Evolutionary conservation across 1,140 invertebrate species (phyloP).

Genomic region (Pseudomyrmex pallidus): DNA sequence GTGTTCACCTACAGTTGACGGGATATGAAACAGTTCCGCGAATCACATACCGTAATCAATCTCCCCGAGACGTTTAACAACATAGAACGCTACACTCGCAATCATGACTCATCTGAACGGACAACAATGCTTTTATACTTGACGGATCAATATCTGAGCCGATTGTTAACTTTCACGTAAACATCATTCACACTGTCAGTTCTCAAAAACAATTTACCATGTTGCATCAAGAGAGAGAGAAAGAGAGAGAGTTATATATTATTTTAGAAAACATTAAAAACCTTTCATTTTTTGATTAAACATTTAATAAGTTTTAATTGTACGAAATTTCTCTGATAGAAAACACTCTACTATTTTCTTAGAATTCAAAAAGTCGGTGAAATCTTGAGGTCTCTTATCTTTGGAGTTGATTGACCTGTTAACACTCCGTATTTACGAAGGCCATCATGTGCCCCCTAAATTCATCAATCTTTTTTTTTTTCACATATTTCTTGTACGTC

Average conservation of each 20-base stretch:
- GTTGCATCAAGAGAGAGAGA: not conserved
- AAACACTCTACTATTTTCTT: too few relatives aligned
- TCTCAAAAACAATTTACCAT: conserved; percentile 2
- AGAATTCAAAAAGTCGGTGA: too few relatives aligned
- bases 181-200: not conserved
- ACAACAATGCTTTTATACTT: conserved; percentile 14
- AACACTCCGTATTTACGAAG: not conserved
- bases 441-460: not conserved
- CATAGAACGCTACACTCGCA: conserved; percentile 13
- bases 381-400: not conserved
- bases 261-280: not conserved
- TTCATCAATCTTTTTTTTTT: conserved; percentile 1
- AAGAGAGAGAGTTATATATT: too few relatives aligned
- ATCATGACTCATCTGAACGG: conserved; percentile 41
- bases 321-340: too few relatives aligned
- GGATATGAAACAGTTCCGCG: conserved; percentile 43
- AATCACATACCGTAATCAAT: conserved; percentile 38
- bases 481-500: not conserved
- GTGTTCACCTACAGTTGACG: conserved; percentile 6
- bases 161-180: conserved; percentile 11
- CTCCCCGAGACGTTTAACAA: conserved; percentile 35
- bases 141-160: conserved; percentile 16
- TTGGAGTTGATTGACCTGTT: not conserved
- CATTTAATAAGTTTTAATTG: not conserved
- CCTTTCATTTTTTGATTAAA: not conserved